Base-by-base conservation (phyloP, 2,113 vertebrate species). In the Silurus glanis region DNA sequence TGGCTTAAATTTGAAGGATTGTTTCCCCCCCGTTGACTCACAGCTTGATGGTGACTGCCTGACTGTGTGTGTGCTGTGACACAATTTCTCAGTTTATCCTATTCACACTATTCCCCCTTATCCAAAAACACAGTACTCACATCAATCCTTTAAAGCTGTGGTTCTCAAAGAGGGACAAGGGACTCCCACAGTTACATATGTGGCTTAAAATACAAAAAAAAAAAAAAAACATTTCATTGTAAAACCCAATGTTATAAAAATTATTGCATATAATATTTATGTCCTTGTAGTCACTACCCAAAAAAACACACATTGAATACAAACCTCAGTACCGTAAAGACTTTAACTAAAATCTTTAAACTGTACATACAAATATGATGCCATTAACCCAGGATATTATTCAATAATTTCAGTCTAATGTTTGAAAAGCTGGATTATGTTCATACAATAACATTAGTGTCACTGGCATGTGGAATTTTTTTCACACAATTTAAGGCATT, bases 1-100 rank as follows among this genome's bases (percentile, higher is more conserved):
- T 89, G 91, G 90, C 90, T 86, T 25, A 93, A 91, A 94, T 92
- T 93, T 91, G 91, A 92, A 87, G 92, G 91, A 93, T 91, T 91
- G 90, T 81, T 81, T 37, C 87, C 91, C 91, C 72, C 93, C 92
- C 87, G 90, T 91, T 90, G 92, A 89, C 91, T 94, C 93, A 93
- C 94, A 94, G 94, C 92, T 91, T 92, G 92, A 90, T 85, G 88
- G 84, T 87, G 91, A 92, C 92, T 89, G 90, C 87, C 80, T 23
- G 90, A 85, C 89, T 91, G 83, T 91, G 90, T 92, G 91, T 93
- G 85, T 67, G 89, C 88, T 92, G 88, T 93, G 86, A 85, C 90
- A 92, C 91, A 89, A 89, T 93, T 92, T 92, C 89, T 90, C 90
- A 90, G 59, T n/a, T 79, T 37, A 79, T 59, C 55, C 86, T 86